Base-by-base conservation (phyloP, 2,113 vertebrate genomes). In the Archocentrus centrarchus region DNA sequence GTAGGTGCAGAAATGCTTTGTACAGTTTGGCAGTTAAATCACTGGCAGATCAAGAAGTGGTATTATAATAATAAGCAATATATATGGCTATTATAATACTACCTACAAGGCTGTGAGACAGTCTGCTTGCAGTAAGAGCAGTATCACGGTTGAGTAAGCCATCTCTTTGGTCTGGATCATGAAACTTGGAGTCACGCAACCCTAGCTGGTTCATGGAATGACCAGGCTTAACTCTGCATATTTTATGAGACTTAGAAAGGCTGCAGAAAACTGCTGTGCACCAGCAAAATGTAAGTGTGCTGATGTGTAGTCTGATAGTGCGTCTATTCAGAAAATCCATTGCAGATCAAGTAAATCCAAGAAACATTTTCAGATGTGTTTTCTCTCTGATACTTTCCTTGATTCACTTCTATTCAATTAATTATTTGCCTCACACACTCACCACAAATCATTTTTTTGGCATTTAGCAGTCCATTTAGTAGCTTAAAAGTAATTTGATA, bases 231-330 rank as follows among this genome's bases (percentile, higher is more conserved):
- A 87, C 53, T 32, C 41, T 94, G 59, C 86, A 95, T 95, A 92
- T 92, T 95, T 94, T 66, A 94, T 94, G 90, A 92, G 75, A 44
- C 32, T 59, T 86, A 73, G 14, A 32, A 35, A 79, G 44, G 81
- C 90, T 82, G 89, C 77, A 81, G 83, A 68, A 84, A 85, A 84
- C 39, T 70, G 80, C 18, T 59, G 61, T 73, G 60, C 17, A 15
- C 47, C 3, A 9, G 76, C 17, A 41, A 81, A 75, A 53, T 55
- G 6, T 75, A 41, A 17, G 58, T 15, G 22, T 73, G 22, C 13
- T 62, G 20, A 57, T 64, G 7, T 57, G 15, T 27, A 59, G n/a
- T n/a, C n/a, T n/a, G n/a, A n/a, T n/a, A n/a, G 11, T 35, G 24
- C 47, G 39, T 17, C n/a, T 27, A 3, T 66, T 11, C 35, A 10